These are phyloP conservation scores for Callopanchax toddi DNA, from an alignment of 2,113 vertebrate genomes.

Conservation along the genomic window DNA sequence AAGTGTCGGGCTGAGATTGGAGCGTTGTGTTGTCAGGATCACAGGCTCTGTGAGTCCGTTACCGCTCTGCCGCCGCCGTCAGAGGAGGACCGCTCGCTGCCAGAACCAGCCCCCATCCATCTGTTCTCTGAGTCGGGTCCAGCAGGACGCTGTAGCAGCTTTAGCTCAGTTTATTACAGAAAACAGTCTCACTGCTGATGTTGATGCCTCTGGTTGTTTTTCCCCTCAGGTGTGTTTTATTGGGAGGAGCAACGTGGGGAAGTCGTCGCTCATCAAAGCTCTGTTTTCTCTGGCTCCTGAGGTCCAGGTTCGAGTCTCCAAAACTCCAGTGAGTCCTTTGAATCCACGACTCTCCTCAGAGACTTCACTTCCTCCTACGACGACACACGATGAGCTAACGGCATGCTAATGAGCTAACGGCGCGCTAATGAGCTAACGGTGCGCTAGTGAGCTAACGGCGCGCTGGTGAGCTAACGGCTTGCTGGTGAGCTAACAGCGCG, in stretches of 20 bases:
- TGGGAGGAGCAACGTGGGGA: constrained; percentile 95
- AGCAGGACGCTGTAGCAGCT: too few species aligned
- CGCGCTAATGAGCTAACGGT: too few species aligned
- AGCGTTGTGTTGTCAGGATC: too few species aligned
- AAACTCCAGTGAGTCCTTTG: constrained; percentile 86
- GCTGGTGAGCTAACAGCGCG: too few species aligned
- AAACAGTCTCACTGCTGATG: not conserved
- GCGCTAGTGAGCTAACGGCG: too few species aligned
- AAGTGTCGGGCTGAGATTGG: constrained; percentile 13
- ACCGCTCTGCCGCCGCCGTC: constrained; percentile 26
- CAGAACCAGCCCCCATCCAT: not conserved
- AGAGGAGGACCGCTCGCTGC: constrained; percentile 15
- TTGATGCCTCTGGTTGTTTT: constrained; percentile 4
- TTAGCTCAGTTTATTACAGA: too few species aligned
- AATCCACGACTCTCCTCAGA: not conserved
- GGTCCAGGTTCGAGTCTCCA: constrained; percentile 91
- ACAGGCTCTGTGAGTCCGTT: constrained; percentile 2
- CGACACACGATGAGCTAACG: too few species aligned
- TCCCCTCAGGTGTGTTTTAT: constrained; percentile 94
- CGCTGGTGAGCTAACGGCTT: too few species aligned
- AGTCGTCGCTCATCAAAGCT: constrained; percentile 90
- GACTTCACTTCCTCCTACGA: not conserved
- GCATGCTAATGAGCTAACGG: too few species aligned
- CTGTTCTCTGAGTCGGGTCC: too few species aligned
- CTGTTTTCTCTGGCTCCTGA: constrained; percentile 90